Percentiles rank a stretch among this genome's conserved stretches.
Evolutionary conservation across 2,888 invertebrate genomes (phyloP).

Genomic region (Elegia similella): DNA sequence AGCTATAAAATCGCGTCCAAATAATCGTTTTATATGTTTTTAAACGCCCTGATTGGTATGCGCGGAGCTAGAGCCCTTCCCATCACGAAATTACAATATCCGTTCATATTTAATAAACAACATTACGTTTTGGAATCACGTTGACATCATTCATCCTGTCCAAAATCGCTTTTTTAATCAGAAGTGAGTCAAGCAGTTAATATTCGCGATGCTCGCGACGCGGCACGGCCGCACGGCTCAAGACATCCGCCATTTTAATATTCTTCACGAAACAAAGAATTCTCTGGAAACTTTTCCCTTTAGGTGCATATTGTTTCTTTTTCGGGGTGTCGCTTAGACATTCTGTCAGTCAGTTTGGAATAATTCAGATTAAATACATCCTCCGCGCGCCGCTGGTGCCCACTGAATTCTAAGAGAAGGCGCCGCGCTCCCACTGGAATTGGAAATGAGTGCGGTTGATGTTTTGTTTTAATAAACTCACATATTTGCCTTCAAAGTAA

Average conservation of each 20-base stretch:
- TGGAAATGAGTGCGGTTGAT: conserved; percentile 65
- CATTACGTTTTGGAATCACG: conserved; percentile 66
- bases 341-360: conserved; percentile 71
- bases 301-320: conserved; percentile 47
- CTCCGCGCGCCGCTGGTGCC: conserved; percentile 60
- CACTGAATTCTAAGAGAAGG: conserved; percentile 63
- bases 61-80: conserved; percentile 60
- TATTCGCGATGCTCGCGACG: conserved; percentile 57
- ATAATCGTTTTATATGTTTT: conserved; percentile 62
- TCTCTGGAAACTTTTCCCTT: conserved; percentile 59
- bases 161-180: conserved; percentile 73
- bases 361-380: conserved; percentile 78
- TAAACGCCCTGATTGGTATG: conserved; percentile 70
- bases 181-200: conserved; percentile 62
- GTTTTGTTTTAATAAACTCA: conserved; percentile 75
- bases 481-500: conserved; percentile 67
- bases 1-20: conserved; percentile 54
- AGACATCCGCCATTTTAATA: conserved; percentile 66
- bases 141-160: conserved; percentile 69
- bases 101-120: conserved; percentile 70
- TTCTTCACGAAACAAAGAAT: conserved; percentile 59
- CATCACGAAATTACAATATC: conserved; percentile 74
- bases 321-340: conserved; percentile 58
- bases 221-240: conserved; percentile 53
- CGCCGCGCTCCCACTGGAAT: conserved; percentile 59